Conservation (phyloP, 2,113 vertebrate species). For the Rana temporaria region DNA sequence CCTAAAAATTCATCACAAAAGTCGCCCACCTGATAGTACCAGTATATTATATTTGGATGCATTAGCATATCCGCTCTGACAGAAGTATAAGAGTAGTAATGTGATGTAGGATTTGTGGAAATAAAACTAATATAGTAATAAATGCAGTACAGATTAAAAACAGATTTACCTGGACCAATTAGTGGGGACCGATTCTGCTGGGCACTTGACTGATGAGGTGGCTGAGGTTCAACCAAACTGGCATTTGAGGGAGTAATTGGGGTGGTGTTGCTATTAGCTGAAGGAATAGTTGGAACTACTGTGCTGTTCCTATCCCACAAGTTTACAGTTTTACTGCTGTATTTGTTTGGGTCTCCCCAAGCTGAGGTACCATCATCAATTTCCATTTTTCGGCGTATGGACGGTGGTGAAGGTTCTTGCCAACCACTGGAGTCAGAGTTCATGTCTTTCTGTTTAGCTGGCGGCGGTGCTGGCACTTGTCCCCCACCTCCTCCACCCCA, state of each 20-base stretch:
- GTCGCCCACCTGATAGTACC: no score
- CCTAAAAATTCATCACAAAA: no score
- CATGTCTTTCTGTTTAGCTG: constrained; percentile 81
- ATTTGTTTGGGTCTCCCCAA: constrained; percentile 92
- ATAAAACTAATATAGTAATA: no score
- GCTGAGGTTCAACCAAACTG: constrained; percentile 77
- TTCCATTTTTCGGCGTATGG: constrained; percentile 96
- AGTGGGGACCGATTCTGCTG: constrained; percentile 84
- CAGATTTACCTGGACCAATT: constrained; percentile 85
- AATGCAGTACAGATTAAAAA: neutral
- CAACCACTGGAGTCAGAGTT: constrained; percentile 85
- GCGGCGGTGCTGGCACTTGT: constrained; percentile 70
- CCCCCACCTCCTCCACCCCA: constrained; percentile 76
- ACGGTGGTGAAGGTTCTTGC: constrained; percentile 95
- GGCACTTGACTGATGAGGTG: constrained; percentile 81
- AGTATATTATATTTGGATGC: no score
- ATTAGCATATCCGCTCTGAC: no score
- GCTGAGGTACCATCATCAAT: constrained; percentile 98
- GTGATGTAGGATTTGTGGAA: no score
- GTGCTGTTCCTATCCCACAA: constrained; percentile 98
- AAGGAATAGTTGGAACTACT: constrained; percentile 80
- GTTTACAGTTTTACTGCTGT: constrained; percentile 91
- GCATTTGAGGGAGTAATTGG: constrained; percentile 74
- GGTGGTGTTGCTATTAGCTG: constrained; percentile 73
- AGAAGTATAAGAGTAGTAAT: no score